Evolutionary conservation across 2,797 vertebrate genomes (phyloP).

Genomic region (Gambelia wislizenii): DNA sequence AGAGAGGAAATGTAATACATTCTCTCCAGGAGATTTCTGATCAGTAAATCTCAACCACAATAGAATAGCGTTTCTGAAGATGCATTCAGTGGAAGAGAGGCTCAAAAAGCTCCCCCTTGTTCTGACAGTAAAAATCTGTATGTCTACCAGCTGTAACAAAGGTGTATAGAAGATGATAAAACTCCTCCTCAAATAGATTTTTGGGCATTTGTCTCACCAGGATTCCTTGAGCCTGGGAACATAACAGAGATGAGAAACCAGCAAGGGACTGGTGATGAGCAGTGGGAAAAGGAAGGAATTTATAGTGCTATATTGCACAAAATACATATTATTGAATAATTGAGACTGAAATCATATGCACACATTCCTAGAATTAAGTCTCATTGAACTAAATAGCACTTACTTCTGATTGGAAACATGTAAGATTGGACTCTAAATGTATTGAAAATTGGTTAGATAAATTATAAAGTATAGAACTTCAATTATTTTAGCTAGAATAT

Average conservation of each 20-base stretch:
- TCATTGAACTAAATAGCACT: too few species aligned
- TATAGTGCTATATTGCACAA: too few species aligned
- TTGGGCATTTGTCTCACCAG: slow-evolving; percentile 13
- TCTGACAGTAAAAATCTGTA: slow-evolving; percentile 22
- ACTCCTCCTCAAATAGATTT: slow-evolving; percentile 25
- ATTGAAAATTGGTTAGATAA: background rate
- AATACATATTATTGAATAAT: too few species aligned
- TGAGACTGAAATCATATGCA: too few species aligned
- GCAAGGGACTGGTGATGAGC: background rate
- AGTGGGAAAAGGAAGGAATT: too few species aligned
- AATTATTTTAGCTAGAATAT: background rate
- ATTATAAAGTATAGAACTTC: background rate
- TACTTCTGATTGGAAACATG: too few species aligned
- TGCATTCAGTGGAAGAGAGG: slow-evolving; percentile 42
- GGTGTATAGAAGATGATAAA: slow-evolving; percentile 33
- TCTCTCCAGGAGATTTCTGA: slow-evolving; percentile 31
- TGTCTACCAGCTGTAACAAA: slow-evolving; percentile 17
- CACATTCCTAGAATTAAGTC: too few species aligned
- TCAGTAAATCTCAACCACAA: slow-evolving; percentile 50
- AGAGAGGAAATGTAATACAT: slow-evolving; percentile 15
- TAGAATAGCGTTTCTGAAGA: slow-evolving; percentile 41
- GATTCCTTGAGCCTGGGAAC: background rate
- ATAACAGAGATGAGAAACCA: background rate
- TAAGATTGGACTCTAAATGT: background rate
- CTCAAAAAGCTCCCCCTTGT: slow-evolving; percentile 52